Conservation (phyloP, 2,113 vertebrate species). For the Nerophis ophidion region DNA sequence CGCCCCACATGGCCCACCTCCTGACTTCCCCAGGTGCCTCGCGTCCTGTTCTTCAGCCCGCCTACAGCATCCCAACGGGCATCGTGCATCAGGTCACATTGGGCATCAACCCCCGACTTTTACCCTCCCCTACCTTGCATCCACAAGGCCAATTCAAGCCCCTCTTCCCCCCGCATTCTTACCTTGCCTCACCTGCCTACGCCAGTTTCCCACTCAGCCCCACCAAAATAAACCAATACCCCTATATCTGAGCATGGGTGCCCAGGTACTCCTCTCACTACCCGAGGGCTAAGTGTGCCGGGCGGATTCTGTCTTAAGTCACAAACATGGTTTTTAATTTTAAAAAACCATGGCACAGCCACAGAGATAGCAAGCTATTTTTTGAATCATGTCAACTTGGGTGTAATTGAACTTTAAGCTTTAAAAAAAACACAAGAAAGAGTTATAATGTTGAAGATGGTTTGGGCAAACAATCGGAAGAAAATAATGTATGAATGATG, state of each 20-base stretch:
- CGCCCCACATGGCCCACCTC: slow-evolving; percentile 88
- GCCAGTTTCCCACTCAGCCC: slow-evolving; percentile 92
- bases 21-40: slow-evolving; percentile 89
- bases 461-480: slow-evolving; percentile 57
- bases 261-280: slow-evolving; percentile 50
- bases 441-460: slow-evolving; percentile 47
- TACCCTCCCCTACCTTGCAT: slow-evolving; percentile 90
- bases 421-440: slow-evolving; percentile 65
- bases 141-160: slow-evolving; percentile 92
- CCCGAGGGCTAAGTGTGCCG: slow-evolving; percentile 49
- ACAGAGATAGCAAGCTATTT: slow-evolving; percentile 91
- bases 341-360: slow-evolving; percentile 93
- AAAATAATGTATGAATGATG: slow-evolving; percentile 61
- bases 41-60: slow-evolving; percentile 82
- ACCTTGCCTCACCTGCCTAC: slow-evolving; percentile 92
- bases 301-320: slow-evolving; percentile 46
- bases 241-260: slow-evolving; percentile 82
- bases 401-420: slow-evolving; percentile 98
- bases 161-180: slow-evolving; percentile 89
- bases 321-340: slow-evolving; percentile 81
- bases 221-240: slow-evolving; percentile 96
- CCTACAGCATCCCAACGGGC: slow-evolving; percentile 80
- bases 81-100: slow-evolving; percentile 91
- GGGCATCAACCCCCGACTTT: slow-evolving; percentile 88
- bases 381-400: slow-evolving; percentile 91